Evolutionary conservation across 2,888 invertebrate species (phyloP).

Genomic region (Pantelozetes paolii): DNA sequence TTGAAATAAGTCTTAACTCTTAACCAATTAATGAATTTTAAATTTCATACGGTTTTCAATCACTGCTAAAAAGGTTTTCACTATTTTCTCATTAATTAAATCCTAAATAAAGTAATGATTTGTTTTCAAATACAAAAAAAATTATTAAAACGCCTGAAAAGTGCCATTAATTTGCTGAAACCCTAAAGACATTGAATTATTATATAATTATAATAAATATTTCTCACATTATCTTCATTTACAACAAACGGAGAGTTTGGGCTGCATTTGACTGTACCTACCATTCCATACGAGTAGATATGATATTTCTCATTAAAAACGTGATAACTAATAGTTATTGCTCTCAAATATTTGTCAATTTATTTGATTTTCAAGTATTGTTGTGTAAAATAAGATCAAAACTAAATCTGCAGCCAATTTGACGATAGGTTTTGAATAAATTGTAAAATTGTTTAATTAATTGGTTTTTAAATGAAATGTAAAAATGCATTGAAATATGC

Average conservation of each 20-base stretch:
- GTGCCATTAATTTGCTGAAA: slow-evolving; percentile 32
- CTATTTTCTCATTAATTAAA: neutral
- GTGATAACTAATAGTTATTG: slow-evolving; percentile 24
- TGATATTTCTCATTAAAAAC: neutral
- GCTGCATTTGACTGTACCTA: slow-evolving; percentile 28
- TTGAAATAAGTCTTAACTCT: too few species aligned
- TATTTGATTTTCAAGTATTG: slow-evolving; percentile 16
- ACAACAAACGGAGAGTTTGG: slow-evolving; percentile 5
- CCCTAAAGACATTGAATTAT: slow-evolving; percentile 14
- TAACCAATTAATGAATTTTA: too few species aligned
- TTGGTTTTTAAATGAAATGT: neutral
- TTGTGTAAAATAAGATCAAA: slow-evolving; percentile 15
- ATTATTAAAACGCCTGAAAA: slow-evolving; percentile 20
- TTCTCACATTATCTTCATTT: neutral
- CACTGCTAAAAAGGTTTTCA: neutral
- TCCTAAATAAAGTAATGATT: neutral
- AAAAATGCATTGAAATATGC: slow-evolving; percentile 35
- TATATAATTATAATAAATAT: too few species aligned
- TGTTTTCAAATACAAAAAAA: slow-evolving; percentile 23
- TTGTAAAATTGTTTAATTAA: slow-evolving; percentile 9
- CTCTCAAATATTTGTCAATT: neutral
- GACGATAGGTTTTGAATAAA: slow-evolving; percentile 14
- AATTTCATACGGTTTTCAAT: neutral
- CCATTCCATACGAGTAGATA: slow-evolving; percentile 22
- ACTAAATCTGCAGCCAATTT: slow-evolving; percentile 28